Evolutionary conservation across 1,140 invertebrate species (phyloP).

Genomic region (Cecropterus lyciades): DNA sequence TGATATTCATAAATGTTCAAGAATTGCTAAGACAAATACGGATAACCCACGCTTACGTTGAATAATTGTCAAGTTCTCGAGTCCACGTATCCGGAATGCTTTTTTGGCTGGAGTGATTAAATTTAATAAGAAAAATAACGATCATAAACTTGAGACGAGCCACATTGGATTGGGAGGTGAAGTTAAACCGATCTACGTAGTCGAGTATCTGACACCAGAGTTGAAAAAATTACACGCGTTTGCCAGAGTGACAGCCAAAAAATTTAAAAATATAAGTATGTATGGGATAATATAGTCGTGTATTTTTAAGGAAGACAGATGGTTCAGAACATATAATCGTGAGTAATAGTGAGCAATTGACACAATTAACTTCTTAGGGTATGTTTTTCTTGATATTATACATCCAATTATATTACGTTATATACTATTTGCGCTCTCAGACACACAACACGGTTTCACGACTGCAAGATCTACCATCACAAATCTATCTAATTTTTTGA

Average conservation of each 20-base stretch:
- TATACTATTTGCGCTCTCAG: background rate
- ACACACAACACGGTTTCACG: constrained; percentile 26
- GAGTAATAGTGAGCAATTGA: constrained; percentile 8
- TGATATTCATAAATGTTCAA: no score
- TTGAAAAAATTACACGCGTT: constrained; percentile 36
- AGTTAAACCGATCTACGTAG: constrained; percentile 36
- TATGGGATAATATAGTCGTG: constrained; percentile 39
- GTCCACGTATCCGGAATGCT: constrained; percentile 29
- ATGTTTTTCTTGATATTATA: no score
- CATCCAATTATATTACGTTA: background rate
- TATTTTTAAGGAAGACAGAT: constrained; percentile 43
- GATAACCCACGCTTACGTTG: constrained; percentile 11
- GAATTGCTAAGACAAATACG: no score
- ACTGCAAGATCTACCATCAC: constrained; percentile 24
- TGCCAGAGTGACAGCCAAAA: constrained; percentile 30
- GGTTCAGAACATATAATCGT: constrained; percentile 24
- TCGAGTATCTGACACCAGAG: constrained; percentile 40
- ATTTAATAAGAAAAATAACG: constrained; percentile 25
- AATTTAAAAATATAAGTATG: constrained; percentile 42
- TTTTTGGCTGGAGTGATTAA: constrained; percentile 28
- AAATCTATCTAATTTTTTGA: constrained; percentile 17
- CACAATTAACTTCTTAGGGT: background rate
- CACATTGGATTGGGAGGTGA: constrained; percentile 8
- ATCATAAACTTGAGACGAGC: constrained; percentile 35
- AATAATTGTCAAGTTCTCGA: constrained; percentile 29